Conservation (phyloP, 2,113 vertebrate genomes). For the Salvelinus fontinalis region DNA sequence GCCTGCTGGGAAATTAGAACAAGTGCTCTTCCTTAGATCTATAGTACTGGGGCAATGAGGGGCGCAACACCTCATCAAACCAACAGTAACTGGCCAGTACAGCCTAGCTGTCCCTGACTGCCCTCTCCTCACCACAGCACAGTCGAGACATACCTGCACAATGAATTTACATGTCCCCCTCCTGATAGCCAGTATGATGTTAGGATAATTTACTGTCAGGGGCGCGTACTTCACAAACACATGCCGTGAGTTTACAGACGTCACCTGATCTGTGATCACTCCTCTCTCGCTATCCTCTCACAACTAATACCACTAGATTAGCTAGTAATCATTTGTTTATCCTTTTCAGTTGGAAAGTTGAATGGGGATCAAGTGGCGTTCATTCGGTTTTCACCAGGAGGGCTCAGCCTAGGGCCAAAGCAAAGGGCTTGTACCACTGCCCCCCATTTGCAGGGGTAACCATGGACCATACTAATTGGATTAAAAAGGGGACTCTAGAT, state of each 20-base stretch:
- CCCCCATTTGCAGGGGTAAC: neutral
- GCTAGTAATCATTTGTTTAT: constrained; percentile 71
- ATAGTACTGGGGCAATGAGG: too few species aligned
- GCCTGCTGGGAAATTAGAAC: neutral
- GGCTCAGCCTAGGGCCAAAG: constrained; percentile 16
- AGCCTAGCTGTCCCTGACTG: too few species aligned
- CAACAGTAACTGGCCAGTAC: neutral
- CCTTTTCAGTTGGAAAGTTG: constrained; percentile 74
- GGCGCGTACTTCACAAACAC: neutral
- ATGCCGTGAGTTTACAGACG: neutral
- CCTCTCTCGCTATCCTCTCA: constrained; percentile 5
- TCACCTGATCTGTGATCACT: neutral
- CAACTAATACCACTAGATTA: constrained; percentile 78
- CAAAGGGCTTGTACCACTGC: constrained; percentile 37
- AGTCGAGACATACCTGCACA: neutral
- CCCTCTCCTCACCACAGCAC: too few species aligned
- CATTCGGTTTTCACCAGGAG: constrained; percentile 45
- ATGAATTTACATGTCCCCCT: neutral
- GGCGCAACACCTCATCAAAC: neutral
- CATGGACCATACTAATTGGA: constrained; percentile 65
- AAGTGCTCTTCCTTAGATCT: neutral
- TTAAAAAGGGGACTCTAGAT: constrained; percentile 66
- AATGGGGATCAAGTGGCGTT: constrained; percentile 69
- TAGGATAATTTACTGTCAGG: neutral
- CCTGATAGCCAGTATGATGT: neutral